Evolutionary conservation across 2,113 vertebrate genomes (phyloP).

Genomic region (Hemichromis elongatus): DNA sequence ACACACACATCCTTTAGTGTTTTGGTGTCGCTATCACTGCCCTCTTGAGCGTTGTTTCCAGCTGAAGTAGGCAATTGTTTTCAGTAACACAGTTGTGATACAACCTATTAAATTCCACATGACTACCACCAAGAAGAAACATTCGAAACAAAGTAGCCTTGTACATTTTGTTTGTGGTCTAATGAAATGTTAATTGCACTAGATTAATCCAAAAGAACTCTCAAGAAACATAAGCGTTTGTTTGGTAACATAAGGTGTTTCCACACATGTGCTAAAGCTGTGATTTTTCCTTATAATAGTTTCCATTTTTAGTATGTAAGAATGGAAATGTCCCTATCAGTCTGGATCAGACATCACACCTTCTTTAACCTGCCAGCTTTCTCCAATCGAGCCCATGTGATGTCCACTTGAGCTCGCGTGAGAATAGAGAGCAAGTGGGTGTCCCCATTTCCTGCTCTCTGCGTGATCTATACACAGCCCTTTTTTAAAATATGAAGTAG

Average conservation of each 20-base stretch:
- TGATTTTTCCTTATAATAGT: not conserved
- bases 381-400: not conserved
- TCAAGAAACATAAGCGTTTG: not conserved
- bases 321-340: not conserved
- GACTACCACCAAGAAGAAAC: not conserved
- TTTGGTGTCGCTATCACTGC: not conserved
- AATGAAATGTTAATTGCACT: not conserved
- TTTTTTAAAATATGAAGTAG: not conserved
- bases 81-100: not conserved
- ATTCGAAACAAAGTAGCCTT: not conserved
- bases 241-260: not conserved
- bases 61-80: not conserved
- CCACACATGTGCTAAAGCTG: not conserved
- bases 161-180: not conserved
- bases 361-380: not conserved
- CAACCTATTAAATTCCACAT: not conserved
- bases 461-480: not conserved
- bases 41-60: not conserved
- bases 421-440: not conserved
- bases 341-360: not conserved
- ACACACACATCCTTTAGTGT: not conserved
- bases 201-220: not conserved
- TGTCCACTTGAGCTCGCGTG: not conserved
- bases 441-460: not conserved
- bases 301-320: not conserved